These are phyloP conservation scores for Peromyscus attwateri DNA, from an alignment of 2,797 vertebrate genomes.

Conservation along the genomic window DNA sequence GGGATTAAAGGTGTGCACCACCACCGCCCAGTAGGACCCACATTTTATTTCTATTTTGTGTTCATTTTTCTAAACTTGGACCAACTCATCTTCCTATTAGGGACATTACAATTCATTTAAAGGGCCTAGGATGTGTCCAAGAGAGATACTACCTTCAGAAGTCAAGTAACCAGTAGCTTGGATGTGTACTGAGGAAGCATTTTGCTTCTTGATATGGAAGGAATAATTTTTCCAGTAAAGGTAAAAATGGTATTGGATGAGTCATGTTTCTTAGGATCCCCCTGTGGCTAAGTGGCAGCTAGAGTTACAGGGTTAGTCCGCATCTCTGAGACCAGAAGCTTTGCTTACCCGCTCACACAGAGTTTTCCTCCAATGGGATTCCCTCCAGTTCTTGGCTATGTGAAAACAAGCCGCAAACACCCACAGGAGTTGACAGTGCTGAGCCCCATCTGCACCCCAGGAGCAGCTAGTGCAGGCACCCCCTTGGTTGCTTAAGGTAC, in stretches of 20 bases:
- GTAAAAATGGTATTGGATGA: background rate
- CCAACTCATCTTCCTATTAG: background rate
- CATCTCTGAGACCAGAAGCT: background rate
- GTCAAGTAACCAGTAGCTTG: background rate
- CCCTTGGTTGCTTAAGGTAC: background rate
- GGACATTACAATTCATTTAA: background rate
- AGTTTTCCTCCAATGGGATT: background rate
- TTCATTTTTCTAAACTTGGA: conserved; percentile 19
- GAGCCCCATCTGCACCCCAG: fast-evolving
- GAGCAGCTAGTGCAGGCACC: too few species aligned
- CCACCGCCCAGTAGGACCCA: background rate
- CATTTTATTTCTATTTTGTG: conserved; percentile 16
- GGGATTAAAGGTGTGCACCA: too few species aligned
- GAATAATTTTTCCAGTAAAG: conserved; percentile 7
- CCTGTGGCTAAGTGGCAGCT: background rate
- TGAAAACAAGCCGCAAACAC: background rate
- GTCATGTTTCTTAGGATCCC: background rate
- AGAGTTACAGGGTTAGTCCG: background rate
- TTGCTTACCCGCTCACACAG: background rate
- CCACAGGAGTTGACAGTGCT: background rate
- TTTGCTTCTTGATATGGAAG: conserved; percentile 28
- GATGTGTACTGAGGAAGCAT: background rate
- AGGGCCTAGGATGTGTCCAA: background rate
- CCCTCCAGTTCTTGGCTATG: background rate
- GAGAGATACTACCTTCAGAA: background rate